phyloP scores from a whole-genome alignment of 1,140 invertebrate genomes.

The Atta colombica region DNA sequence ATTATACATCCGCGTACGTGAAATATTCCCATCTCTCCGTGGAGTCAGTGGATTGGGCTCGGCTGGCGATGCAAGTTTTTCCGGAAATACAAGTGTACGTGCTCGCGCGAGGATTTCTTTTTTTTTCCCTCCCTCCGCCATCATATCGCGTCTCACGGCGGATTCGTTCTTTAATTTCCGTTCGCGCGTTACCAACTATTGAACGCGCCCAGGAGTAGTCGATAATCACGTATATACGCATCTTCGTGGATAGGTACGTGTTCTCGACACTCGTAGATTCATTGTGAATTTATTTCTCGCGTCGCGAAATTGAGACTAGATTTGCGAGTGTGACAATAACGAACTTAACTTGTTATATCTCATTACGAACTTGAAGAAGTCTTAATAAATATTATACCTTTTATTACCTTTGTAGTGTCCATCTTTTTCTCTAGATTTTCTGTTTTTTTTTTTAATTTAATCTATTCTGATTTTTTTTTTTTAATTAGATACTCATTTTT shows the following conservation, averaged over 20 bases:
- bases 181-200: conserved; percentile 49
- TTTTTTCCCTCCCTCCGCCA: background rate
- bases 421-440: background rate
- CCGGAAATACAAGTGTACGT: conserved; percentile 64
- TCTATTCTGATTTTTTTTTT: no score
- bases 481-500: background rate
- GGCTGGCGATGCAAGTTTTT: conserved; percentile 43
- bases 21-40: conserved; percentile 55
- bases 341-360: background rate
- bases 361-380: background rate
- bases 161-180: conserved; percentile 64
- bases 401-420: background rate
- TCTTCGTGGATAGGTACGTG: conserved; percentile 13
- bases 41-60: conserved; percentile 47
- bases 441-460: background rate
- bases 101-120: conserved; percentile 51
- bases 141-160: conserved; percentile 52
- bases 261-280: conserved; percentile 23
- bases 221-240: conserved; percentile 40
- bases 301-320: background rate
- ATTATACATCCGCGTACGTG: conserved; percentile 62
- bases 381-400: background rate
- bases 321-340: background rate
- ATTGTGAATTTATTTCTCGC: conserved; percentile 22
- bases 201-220: conserved; percentile 24